These are phyloP conservation scores for Drosophila azteca DNA, from an alignment of 1,140 invertebrate species.

Conservation along the genomic window DNA sequence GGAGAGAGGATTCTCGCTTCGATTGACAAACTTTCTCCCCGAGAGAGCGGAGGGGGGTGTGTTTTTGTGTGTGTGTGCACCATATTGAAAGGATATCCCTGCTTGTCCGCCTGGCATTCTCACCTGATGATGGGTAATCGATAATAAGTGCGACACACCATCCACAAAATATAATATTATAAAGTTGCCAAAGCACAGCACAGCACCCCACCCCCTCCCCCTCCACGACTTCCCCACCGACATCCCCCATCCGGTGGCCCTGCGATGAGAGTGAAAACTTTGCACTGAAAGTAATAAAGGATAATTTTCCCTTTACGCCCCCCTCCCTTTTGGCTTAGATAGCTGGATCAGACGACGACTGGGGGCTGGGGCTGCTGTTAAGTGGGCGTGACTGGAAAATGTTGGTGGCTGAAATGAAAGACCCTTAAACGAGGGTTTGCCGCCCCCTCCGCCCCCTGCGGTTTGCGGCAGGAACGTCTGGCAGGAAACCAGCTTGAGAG, in stretches of 20 bases:
- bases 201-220: not conserved
- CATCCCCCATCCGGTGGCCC: too few species aligned
- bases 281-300: conserved; percentile 68
- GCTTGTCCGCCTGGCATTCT: conserved; percentile 38
- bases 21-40: conserved; percentile 70
- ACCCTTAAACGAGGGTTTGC: conserved; percentile 22
- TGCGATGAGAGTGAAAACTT: conserved; percentile 67
- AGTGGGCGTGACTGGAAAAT: conserved; percentile 67
- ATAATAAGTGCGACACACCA: conserved; percentile 67
- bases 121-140: conserved; percentile 74
- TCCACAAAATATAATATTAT: conserved; percentile 49
- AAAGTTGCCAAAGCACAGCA: conserved; percentile 41
- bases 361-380: conserved; percentile 39
- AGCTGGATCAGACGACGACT: conserved; percentile 25
- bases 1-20: conserved; percentile 16
- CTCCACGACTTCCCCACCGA: too few species aligned
- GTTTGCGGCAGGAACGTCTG: conserved; percentile 47
- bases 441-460: conserved; percentile 1
- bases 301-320: conserved; percentile 47
- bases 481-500: conserved; percentile 5
- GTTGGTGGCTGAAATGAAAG: conserved; percentile 29
- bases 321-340: conserved; percentile 19
- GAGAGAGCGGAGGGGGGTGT: conserved; percentile 24
- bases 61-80: conserved; percentile 63
- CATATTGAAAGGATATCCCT: conserved; percentile 65